Evolutionary conservation across 2,797 vertebrate genomes (phyloP), one percentile per base, ranked within the genome.

Genomic region (Vireo griseus): DNA sequence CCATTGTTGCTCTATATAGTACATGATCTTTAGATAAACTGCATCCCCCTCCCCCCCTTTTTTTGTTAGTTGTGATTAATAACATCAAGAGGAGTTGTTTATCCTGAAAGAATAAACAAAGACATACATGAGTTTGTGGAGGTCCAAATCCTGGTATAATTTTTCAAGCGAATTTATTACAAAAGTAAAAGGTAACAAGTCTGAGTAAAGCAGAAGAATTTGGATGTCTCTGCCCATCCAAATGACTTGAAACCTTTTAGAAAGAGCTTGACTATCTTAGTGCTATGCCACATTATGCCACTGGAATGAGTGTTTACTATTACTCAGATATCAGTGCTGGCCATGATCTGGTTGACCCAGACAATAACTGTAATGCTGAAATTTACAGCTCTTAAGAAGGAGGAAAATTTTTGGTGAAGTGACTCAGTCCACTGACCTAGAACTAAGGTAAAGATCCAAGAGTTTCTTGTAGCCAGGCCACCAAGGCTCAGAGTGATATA

Each of bases 41-140:
- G 11, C 18, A 5, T 42, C 2, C 2, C 2, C 1, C 6, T 2
- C 5, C 3, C 3, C 14, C 4, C 1, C 1, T 3, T 35, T 50
- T 52, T 65, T 66, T 40, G 3, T 88, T 40, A 65, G 9, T 58
- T 71, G 19, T 55, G 33, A 59, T 65, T 50, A 81, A 35, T 47
- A 66, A 22, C 9, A 50, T 54, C 13, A 68, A 52, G 22, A 71
- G 12, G 69, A 83, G 8, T 35, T 61, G 54, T 74, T 79, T 79
- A 55, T 71, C 18, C 18, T 63, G 35, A 50, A 78, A 67, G 6
- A 81, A 52, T 31, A 65, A 76, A 42, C 0, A 6, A 45, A 68
- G 11, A 9, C 33, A n/a, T 42, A 59, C 26, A 33, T 29, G 20
- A 81, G 6, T 66, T 86, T 21, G 11, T 16, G 88, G 40, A 59